phyloP scores from a whole-genome alignment of 2,888 invertebrate genomes.

The Acleris literana region DNA sequence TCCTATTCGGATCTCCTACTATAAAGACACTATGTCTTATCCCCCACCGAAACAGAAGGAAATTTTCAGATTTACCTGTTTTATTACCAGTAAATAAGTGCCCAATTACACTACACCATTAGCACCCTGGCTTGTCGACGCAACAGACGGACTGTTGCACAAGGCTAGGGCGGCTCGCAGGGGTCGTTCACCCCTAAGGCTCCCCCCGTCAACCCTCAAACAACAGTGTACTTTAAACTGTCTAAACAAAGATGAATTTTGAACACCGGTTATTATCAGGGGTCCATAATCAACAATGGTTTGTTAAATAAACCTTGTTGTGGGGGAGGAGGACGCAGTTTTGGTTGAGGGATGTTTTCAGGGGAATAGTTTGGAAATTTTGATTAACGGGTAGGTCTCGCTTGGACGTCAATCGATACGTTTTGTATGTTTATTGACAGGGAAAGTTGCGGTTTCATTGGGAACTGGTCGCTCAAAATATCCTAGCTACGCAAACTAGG shows the following conservation, averaged over 20 bases:
- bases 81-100: constrained; percentile 34
- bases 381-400: constrained; percentile 41
- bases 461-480: too few relatives aligned
- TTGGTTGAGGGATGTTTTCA: constrained; percentile 35
- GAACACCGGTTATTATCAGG: constrained; percentile 9
- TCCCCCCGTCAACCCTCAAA: constrained; percentile 8
- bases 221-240: constrained; percentile 39
- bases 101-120: constrained; percentile 38
- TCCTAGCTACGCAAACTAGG: too few relatives aligned
- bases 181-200: constrained; percentile 64
- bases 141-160: constrained; percentile 56
- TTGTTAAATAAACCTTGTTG: constrained; percentile 40
- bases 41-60: too few relatives aligned
- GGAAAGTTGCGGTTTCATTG: too few relatives aligned
- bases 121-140: constrained; percentile 51
- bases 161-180: constrained; percentile 45
- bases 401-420: constrained; percentile 33
- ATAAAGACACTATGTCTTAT: too few relatives aligned
- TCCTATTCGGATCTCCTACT: too few relatives aligned
- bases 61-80: not conserved
- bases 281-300: constrained; percentile 38
- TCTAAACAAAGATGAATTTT: constrained; percentile 38
- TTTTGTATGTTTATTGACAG: constrained; percentile 3
- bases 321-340: constrained; percentile 40
- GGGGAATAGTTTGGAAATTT: constrained; percentile 46